Conservation (phyloP, 2,888 invertebrate species). For the Nycteola revayana region DNA sequence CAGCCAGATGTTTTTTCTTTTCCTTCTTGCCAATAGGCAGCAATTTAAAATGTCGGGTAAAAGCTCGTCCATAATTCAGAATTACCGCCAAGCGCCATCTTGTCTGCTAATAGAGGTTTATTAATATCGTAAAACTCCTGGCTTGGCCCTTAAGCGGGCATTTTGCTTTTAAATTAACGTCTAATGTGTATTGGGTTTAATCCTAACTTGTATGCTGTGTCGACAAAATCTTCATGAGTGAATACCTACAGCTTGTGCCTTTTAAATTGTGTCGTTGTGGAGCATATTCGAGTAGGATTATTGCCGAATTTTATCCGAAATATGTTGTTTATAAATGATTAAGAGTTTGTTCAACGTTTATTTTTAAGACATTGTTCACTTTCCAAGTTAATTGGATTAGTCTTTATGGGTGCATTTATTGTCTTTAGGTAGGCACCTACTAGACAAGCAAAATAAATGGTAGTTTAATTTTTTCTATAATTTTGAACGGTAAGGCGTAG, state of each 20-base stretch:
- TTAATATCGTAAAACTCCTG: constrained; percentile 53
- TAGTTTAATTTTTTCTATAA: too few species aligned
- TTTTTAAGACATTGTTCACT: too few species aligned
- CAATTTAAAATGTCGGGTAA: constrained; percentile 28
- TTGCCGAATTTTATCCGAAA: too few species aligned
- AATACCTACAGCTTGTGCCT: constrained; percentile 2
- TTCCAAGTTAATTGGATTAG: too few species aligned
- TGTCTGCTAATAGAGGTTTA: constrained; percentile 52
- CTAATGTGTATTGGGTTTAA: constrained; percentile 18
- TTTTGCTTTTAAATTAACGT: constrained; percentile 48
- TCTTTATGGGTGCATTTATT: too few species aligned
- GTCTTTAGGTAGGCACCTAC: too few species aligned
- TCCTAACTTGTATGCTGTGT: constrained; percentile 13
- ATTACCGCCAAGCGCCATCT: constrained; percentile 43
- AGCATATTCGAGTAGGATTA: too few species aligned
- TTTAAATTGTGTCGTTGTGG: too few species aligned
- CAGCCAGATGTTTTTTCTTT: constrained; percentile 10
- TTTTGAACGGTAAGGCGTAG: too few species aligned
- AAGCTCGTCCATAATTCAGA: constrained; percentile 34
- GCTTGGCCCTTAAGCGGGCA: constrained; percentile 37
- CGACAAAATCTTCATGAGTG: constrained; percentile 17
- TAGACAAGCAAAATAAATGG: too few species aligned
- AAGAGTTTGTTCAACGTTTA: too few species aligned
- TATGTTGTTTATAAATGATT: too few species aligned
- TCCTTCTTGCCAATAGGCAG: constrained; percentile 18